Conservation (phyloP, 2,797 vertebrate genomes). For the Chelon labrosus region DNA sequence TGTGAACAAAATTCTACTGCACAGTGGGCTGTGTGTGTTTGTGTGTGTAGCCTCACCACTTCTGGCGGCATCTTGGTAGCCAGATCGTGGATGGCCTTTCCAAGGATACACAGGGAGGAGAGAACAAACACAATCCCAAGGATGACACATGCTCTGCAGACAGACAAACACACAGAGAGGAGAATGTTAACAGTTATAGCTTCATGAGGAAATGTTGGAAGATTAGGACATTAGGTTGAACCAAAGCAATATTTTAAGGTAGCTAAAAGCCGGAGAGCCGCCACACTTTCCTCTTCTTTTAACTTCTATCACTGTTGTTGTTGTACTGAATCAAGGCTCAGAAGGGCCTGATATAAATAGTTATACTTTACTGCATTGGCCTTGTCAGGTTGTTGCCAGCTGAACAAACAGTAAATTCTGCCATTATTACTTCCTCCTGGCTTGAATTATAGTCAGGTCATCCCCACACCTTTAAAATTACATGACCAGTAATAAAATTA, state of each 20-base stretch:
- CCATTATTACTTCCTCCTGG: not conserved
- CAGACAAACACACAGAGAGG: conserved; percentile 17
- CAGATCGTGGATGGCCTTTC: conserved; percentile 96
- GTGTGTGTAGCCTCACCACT: conserved; percentile 89
- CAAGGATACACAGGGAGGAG: conserved; percentile 95
- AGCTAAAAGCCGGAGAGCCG: not conserved
- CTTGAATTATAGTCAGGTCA: not conserved
- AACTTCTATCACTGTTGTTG: not conserved
- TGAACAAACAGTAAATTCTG: not conserved
- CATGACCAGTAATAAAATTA: not conserved
- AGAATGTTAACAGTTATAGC: too few species aligned
- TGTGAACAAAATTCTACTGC: not conserved
- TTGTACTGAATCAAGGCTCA: too few species aligned
- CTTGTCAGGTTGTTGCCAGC: not conserved
- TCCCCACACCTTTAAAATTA: not conserved
- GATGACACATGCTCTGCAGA: conserved; percentile 93
- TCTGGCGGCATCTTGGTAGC: conserved; percentile 92
- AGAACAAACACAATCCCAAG: conserved; percentile 94
- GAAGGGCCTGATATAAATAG: not conserved
- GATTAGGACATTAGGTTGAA: not conserved
- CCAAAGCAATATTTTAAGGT: not conserved
- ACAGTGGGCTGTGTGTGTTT: conserved; percentile 1
- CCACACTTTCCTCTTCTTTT: not conserved
- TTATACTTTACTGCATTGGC: not conserved
- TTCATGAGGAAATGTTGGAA: not conserved